Base-by-base conservation (phyloP, 2,888 invertebrate species). In the Tetramorium bicarinatum region DNA sequence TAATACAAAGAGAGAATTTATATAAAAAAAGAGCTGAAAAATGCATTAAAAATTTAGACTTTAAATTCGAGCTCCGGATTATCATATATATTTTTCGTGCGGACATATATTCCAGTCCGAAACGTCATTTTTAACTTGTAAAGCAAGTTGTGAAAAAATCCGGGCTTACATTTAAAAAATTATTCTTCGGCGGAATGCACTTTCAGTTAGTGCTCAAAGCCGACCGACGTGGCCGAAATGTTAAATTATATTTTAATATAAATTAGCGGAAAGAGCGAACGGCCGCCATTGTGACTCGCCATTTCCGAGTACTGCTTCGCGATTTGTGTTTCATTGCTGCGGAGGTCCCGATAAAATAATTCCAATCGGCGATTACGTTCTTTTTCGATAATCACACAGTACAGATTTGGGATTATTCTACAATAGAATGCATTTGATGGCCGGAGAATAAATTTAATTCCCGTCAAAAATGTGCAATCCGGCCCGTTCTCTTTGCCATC, bases 191-290 rank as follows among this genome's bases (percentile, higher is more conserved):
- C 67, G 21, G 13, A 69, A 59, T 79, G 69, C 56, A 56, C 15
- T 79, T 79, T 66, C 8, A 13, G 67, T 41, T 79, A 79, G 67
- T 44, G 21, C 44, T 56, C 56, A 56, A 67, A 67, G 56, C 56
- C 8, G 44, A 56, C 29, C 7, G 59, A 52, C 49, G 49, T 49
- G 25, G 18, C 34, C 15, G 21, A 47, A 21, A 79, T 44, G 56
- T 59, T 69, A 34, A 56, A 69, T 79, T 59, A 47, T 25, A 64
- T 79, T 77, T 76, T 64, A 76, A 56, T 66, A 66, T 44, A 56
- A 79, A 34, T 79, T 29, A 69, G n/a, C n/a, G 56, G 15, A 47
- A 47, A 44, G n/a, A 66, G 44, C 21, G 38, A 41, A 11, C 6
- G n/a, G 2, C 11, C 52, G n/a, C 25, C 11, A 69, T 59, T 56